Percentiles rank a stretch among this genome's conserved stretches.
phyloP scores from a whole-genome alignment of 2,888 invertebrate genomes.

The Brachyopa scutellaris region DNA sequence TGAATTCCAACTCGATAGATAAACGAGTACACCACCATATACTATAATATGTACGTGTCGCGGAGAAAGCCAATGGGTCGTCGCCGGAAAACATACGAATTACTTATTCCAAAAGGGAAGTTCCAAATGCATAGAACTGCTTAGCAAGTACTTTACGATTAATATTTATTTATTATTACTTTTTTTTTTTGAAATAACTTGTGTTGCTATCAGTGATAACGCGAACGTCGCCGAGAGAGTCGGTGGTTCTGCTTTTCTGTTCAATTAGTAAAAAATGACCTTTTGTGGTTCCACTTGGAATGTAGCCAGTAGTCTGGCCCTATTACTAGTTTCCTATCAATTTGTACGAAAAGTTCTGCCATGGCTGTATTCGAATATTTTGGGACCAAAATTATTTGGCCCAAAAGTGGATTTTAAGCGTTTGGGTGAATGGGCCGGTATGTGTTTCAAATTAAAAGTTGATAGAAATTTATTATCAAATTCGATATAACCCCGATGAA shows the following conservation, averaged over 20 bases:
- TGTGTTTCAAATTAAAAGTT: slow-evolving; percentile 79
- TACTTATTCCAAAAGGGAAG: slow-evolving; percentile 60
- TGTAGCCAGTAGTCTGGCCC: slow-evolving; percentile 75
- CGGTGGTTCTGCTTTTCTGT: slow-evolving; percentile 3
- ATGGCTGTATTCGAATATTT: slow-evolving; percentile 81
- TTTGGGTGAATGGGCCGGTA: slow-evolving; percentile 92
- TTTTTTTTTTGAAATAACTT: slow-evolving; percentile 11
- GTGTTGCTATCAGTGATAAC: slow-evolving; percentile 46
- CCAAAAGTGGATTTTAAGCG: slow-evolving; percentile 86
- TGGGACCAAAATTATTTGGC: slow-evolving; percentile 84
- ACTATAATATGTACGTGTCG: background rate
- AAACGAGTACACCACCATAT: slow-evolving; percentile 36
- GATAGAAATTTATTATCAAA: slow-evolving; percentile 7
- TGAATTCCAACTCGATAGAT: slow-evolving; percentile 46
- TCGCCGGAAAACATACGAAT: slow-evolving; percentile 41
- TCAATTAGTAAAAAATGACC: slow-evolving; percentile 19
- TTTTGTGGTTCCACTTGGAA: slow-evolving; percentile 41
- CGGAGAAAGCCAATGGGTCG: slow-evolving; percentile 52
- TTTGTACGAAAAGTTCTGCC: slow-evolving; percentile 80
- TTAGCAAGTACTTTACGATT: slow-evolving; percentile 30
- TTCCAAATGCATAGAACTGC: slow-evolving; percentile 40
- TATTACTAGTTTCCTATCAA: slow-evolving; percentile 78
- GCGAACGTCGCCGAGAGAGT: slow-evolving; percentile 1
- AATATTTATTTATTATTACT: background rate
- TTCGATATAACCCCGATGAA: background rate